Base-by-base conservation (phyloP, 2,113 vertebrate genomes). In the Istiophorus platypterus region DNA sequence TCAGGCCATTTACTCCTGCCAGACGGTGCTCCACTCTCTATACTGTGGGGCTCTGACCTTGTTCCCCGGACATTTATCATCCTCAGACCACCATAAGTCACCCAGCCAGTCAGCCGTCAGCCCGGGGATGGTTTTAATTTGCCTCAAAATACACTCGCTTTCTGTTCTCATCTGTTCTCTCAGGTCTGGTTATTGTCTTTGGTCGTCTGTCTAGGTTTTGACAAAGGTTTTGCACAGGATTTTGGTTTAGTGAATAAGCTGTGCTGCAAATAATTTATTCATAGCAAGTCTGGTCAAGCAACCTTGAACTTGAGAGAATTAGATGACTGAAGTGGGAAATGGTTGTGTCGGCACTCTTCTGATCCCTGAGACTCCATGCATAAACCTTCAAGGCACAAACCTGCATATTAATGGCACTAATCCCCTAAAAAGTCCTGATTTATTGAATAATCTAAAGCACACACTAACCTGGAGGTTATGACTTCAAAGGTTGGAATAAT, bases 401-500 rank as follows among this genome's bases (percentile, higher is more conserved):
- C 71, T 64, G 47, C 58, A 79, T 70, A 75, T 49, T 57, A 81
- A 84, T 67, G 45, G 31, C 3, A 59, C 15, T 41, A 59, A 81
- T 78, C 71, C 41, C 9, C 41, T 15, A 26, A 34, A 41, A 72
- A 83, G 72, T 57, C 63, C 9, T 59, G 80, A 88, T 84, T 87
- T 90, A 85, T 82, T 9, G 29, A 79, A 80, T 83, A 85, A 81
- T 59, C 47, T 72, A 58, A 51, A 62, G 65, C 59, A 76, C 37
- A 85, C 68, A 47, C n/a, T 59, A 72, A 80, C 64, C 79, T 58
- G 56, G 49, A 65, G 73, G 69, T 80, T 72, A 68, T 6, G 17
- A 63, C 84, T 88, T 91, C 85, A 90, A 91, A 89, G 82, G 63
- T 37, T 63, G 31, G 63, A 84, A 78, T 71, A 86, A 79, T 67